phyloP scores from a whole-genome alignment of 2,113 vertebrate genomes.

The Glaucomys volans region DNA sequence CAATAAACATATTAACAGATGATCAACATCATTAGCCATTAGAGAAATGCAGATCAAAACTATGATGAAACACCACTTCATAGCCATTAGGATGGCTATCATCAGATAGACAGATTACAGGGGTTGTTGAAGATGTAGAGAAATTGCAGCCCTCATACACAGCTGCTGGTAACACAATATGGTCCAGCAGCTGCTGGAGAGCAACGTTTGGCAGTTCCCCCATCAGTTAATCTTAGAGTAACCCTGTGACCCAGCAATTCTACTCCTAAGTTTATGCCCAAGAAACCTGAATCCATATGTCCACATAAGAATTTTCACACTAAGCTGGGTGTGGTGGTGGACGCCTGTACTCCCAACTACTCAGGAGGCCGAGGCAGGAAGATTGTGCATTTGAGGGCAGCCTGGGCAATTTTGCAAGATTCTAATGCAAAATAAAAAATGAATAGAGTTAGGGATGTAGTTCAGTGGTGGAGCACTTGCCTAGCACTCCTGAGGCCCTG shows the following conservation, averaged over 20 bases:
- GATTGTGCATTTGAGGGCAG: not conserved
- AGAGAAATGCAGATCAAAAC: conserved; percentile 30
- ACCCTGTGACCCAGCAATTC: not conserved
- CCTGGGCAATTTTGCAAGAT: not conserved
- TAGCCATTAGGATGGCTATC: not conserved
- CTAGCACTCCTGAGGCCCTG: too few relatives aligned
- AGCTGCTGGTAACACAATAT: not conserved
- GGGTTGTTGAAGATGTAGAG: not conserved
- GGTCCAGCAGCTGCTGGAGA: not conserved
- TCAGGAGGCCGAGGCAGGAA: too few relatives aligned
- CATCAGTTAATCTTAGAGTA: not conserved
- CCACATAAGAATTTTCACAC: not conserved
- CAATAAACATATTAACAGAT: not conserved
- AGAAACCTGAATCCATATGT: not conserved
- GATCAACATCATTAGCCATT: not conserved
- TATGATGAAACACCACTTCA: not conserved
- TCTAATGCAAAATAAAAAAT: not conserved
- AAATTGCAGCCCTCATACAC: not conserved
- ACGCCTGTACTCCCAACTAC: not conserved
- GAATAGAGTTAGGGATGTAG: not conserved
- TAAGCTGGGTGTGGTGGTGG: too few relatives aligned
- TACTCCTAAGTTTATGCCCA: not conserved
- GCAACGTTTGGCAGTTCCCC: not conserved
- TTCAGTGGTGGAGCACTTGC: not conserved
- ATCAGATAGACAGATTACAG: not conserved